phyloP scores from a whole-genome alignment of 2,888 invertebrate species.

The Parnassius mnemosyne region DNA sequence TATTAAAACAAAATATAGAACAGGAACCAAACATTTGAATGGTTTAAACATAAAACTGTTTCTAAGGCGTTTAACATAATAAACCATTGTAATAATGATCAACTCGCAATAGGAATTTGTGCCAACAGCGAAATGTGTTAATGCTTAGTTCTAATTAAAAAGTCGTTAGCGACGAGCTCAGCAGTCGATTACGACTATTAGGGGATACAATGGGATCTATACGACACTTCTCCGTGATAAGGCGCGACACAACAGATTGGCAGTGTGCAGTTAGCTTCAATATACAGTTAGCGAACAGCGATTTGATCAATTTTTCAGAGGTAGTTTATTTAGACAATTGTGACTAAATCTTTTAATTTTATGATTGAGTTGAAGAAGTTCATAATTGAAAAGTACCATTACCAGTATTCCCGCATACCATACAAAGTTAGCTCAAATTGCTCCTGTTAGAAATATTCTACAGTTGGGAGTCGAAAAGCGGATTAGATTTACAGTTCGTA shows the following conservation, averaged over 20 bases:
- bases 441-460: too few relatives aligned
- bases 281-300: conserved; percentile 7
- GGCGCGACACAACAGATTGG: conserved; percentile 23
- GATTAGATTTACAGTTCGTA: too few relatives aligned
- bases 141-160: conserved; percentile 45
- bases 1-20: too few relatives aligned
- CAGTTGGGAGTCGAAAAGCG: too few relatives aligned
- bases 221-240: conserved; percentile 54
- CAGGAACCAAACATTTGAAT: conserved; percentile 10
- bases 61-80: conserved; percentile 13
- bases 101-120: conserved; percentile 29
- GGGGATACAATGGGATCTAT: conserved; percentile 52
- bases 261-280: conserved; percentile 11
- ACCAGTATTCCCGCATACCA: too few relatives aligned
- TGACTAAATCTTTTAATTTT: too few relatives aligned
- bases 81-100: conserved; percentile 19
- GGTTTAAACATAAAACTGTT: conserved; percentile 8
- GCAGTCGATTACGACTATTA: conserved; percentile 64
- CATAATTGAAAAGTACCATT: too few relatives aligned
- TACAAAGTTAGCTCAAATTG: too few relatives aligned
- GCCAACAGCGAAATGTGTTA: conserved; percentile 43
- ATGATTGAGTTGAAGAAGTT: not conserved
- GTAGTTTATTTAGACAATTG: not conserved
- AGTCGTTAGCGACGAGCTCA: conserved; percentile 36
- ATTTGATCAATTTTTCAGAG: conserved; percentile 1